These are phyloP conservation scores for Empidonax alnorum DNA, from an alignment of 2,113 vertebrate species.

Conservation along the genomic window DNA sequence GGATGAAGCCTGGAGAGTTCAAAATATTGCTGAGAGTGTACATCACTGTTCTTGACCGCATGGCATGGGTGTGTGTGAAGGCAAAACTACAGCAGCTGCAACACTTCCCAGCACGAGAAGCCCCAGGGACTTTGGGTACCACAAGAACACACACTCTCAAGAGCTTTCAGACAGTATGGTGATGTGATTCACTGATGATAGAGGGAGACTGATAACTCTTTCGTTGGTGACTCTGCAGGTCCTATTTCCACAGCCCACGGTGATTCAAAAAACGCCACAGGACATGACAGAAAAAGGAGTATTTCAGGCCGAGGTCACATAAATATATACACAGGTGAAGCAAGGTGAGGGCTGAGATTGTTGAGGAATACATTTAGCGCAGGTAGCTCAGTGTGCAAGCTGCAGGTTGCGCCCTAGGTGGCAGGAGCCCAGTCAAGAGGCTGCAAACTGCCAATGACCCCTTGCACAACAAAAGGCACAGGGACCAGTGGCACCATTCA, in stretches of 20 bases:
- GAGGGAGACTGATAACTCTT: neutral
- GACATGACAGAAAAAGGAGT: rapidly evolving
- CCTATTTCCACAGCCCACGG: neutral
- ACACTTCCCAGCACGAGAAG: rapidly evolving
- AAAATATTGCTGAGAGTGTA: neutral
- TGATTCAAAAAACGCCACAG: neutral
- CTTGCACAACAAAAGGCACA: neutral
- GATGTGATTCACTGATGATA: neutral
- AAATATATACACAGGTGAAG: neutral
- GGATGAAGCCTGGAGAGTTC: neutral
- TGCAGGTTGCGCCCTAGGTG: neutral
- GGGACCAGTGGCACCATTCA: neutral
- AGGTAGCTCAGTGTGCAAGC: neutral
- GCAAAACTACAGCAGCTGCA: neutral
- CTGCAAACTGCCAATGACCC: rapidly evolving
- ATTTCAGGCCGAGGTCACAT: neutral
- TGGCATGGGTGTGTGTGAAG: neutral
- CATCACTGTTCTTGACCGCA: neutral
- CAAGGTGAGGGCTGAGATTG: neutral
- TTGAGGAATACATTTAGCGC: neutral
- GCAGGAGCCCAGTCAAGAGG: neutral
- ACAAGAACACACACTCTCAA: neutral
- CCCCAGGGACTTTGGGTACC: neutral
- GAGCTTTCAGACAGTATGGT: neutral
- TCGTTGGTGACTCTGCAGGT: neutral